phyloP scores from a whole-genome alignment of 1,140 invertebrate species.

The Parapsyche elsis region DNA sequence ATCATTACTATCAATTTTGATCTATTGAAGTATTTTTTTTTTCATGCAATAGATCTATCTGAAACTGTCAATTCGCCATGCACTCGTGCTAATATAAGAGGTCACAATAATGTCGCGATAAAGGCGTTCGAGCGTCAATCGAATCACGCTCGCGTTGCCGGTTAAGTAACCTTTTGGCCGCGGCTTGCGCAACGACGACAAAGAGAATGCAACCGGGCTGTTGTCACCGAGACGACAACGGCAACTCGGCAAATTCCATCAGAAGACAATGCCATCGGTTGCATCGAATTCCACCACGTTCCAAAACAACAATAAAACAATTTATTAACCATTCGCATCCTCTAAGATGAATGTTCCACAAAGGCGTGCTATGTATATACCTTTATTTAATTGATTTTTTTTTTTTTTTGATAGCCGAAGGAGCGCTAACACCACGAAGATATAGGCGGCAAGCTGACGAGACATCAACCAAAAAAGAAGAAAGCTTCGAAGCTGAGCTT shows the following conservation, averaged over 20 bases:
- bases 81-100: neutral
- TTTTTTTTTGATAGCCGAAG: slow-evolving; percentile 42
- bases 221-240: neutral
- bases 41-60: too few relatives aligned
- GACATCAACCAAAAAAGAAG: slow-evolving; percentile 78
- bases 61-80: too few relatives aligned
- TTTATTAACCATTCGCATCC: too few relatives aligned
- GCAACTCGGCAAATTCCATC: neutral
- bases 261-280: neutral
- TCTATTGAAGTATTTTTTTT: too few relatives aligned
- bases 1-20: too few relatives aligned
- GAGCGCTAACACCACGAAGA: slow-evolving; percentile 57
- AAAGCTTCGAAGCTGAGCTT: slow-evolving; percentile 87
- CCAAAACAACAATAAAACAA: neutral
- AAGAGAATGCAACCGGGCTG: slow-evolving; percentile 43
- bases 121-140: neutral
- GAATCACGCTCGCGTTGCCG: slow-evolving; percentile 18
- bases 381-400: neutral
- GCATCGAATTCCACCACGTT: neutral
- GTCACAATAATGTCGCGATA: neutral
- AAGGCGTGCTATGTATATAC: too few relatives aligned
- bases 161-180: slow-evolving; percentile 47
- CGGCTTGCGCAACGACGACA: slow-evolving; percentile 46
- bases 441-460: slow-evolving; percentile 68
- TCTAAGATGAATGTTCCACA: too few relatives aligned